A percentile compares a stretch with the other conserved stretches of the same genome.
Evolutionary conservation across 2,113 vertebrate genomes (phyloP).

Genomic region (Grammomys surdaster): DNA sequence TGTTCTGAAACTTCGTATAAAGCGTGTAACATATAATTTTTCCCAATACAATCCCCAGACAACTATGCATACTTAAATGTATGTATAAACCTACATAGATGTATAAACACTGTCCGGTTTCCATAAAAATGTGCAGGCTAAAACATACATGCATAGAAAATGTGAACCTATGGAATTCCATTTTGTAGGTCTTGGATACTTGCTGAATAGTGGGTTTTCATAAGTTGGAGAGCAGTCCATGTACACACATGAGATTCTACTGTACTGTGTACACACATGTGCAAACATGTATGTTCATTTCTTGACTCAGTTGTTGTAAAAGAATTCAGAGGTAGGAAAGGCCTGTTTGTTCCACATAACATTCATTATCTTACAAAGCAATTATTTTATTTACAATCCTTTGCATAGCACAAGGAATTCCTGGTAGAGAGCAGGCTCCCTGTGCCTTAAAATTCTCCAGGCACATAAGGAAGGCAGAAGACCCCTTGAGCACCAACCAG

Average conservation of each 20-base stretch:
- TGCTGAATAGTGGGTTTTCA: neutral
- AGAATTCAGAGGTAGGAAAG: neutral
- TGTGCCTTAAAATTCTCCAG: neutral
- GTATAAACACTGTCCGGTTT: neutral
- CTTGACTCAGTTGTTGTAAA: neutral
- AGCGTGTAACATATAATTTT: neutral
- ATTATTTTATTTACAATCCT: neutral
- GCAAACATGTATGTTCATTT: too few relatives aligned
- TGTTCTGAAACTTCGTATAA: neutral
- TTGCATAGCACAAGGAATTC: neutral
- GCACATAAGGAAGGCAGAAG: too few relatives aligned
- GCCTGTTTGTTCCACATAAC: neutral
- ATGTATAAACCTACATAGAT: neutral
- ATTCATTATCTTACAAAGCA: neutral
- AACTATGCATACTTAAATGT: neutral
- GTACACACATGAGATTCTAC: neutral
- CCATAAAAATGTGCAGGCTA: neutral
- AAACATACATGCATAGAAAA: neutral
- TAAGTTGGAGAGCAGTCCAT: too few relatives aligned
- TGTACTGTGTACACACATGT: too few relatives aligned
- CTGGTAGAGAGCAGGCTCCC: neutral
- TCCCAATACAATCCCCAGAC: neutral
- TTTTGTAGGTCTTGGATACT: neutral
- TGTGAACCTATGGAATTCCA: neutral
- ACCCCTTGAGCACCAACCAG: accelerated